Evolutionary conservation across 2,888 invertebrate species (phyloP), one percentile per base, ranked within the genome.

Genomic region (Fabriciana adippe): DNA sequence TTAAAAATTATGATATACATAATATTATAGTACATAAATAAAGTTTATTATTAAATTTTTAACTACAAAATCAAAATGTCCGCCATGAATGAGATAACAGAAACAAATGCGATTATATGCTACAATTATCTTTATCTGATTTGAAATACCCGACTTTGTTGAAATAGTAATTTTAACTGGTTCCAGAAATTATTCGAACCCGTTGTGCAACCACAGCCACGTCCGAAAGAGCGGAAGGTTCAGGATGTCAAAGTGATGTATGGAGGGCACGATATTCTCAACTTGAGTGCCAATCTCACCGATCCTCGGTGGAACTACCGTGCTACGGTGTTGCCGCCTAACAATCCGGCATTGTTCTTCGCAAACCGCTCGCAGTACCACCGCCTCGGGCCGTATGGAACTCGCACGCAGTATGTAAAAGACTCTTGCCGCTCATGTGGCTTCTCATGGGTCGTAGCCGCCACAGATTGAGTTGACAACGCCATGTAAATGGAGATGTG

Each of bases 291-390:
- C 60, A 94, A 94, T 77, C 83, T 95, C 73, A 89, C 87, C 35
- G 90, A 93, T 76, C 83, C 89, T 31, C 86, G 88, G 71, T 94
- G 94, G 94, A 92, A 90, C 79, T 91, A 93, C 80, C 91, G 89
- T 68, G 88, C 93, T 61, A 93, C 94, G 13, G 83, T 84, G 76
- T 87, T 94, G 85, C 94, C 94, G 6, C 89, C 93, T 11, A 93
- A 93, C 82, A 93, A 94, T 79, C 91, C 93, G 14, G 85, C 89
- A n/a, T 86, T 93, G 78, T 94, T 93, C 90, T 93, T 94, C 79
- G 93, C 93, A 75, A 94, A 94, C 85, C 93, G 94, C 77, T 94
- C 94, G 56, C 93, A 94, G 83, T 94, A 94, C 77, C 93, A 94
- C 82, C 93, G 94, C 62, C 85, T 94, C 77, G 93, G 94, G 8